Conservation (phyloP, 1,140 invertebrate species). For the Nephila pilipes region DNA sequence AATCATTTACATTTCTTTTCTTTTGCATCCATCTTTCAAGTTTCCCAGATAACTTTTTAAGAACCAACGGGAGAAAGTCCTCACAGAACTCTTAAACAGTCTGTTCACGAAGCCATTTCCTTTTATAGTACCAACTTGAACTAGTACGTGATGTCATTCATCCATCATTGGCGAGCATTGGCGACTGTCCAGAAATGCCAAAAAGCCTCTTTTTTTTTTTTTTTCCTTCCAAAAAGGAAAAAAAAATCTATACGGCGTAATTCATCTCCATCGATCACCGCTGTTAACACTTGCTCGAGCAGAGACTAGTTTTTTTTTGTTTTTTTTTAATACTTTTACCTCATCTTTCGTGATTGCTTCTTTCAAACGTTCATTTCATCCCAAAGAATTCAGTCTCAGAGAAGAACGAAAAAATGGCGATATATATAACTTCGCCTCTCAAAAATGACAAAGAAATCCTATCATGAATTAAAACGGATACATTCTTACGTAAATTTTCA, state of each 20-base stretch:
- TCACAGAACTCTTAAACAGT: not conserved
- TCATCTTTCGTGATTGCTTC: not conserved
- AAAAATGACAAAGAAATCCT: too few relatives aligned
- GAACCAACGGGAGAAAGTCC: not conserved
- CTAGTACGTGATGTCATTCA: not conserved
- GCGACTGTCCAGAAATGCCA: conserved; percentile 40
- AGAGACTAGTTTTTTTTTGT: not conserved
- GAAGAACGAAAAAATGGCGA: not conserved
- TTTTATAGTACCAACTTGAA: not conserved
- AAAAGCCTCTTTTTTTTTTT: not conserved
- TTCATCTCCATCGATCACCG: conserved; percentile 64
- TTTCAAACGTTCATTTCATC: not conserved
- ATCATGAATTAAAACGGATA: too few relatives aligned
- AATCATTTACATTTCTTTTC: not conserved
- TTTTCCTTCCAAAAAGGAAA: not conserved
- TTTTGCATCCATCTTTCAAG: not conserved
- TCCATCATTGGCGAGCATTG: conserved; percentile 41
- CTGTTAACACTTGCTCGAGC: not conserved
- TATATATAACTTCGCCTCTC: too few relatives aligned
- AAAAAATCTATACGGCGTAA: conserved; percentile 1
- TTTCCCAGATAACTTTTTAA: not conserved
- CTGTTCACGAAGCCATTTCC: not conserved
- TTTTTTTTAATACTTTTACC: not conserved
- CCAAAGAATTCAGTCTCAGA: not conserved
- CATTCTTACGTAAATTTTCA: too few relatives aligned